Evolutionary conservation across 2,888 invertebrate genomes (phyloP).

Genomic region (Sinotaia quadrata): DNA sequence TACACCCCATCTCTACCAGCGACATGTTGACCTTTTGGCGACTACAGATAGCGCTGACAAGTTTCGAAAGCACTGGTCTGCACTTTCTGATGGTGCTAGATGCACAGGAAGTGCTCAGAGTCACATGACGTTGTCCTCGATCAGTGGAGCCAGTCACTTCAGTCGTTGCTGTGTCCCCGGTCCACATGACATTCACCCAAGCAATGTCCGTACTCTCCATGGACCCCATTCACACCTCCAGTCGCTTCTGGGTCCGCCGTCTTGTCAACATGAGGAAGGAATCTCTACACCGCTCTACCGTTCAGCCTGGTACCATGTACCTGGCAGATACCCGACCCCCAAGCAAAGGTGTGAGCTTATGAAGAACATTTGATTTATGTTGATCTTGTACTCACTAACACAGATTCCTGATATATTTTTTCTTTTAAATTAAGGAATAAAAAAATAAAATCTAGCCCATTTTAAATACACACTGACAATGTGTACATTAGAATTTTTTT

Average conservation of each 20-base stretch:
- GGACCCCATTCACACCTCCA: slow-evolving; percentile 60
- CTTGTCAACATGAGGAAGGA: slow-evolving; percentile 46
- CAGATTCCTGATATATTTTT: too few species aligned
- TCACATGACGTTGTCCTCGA: slow-evolving; percentile 10
- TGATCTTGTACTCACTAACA: too few species aligned
- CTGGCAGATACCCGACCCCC: slow-evolving; percentile 63
- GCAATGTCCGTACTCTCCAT: slow-evolving; percentile 50
- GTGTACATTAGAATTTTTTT: too few species aligned
- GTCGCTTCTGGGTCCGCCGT: slow-evolving; percentile 52
- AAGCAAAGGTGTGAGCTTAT: too few species aligned
- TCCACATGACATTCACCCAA: slow-evolving; percentile 49
- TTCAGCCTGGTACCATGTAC: slow-evolving; percentile 69
- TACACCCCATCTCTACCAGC: slow-evolving; percentile 14
- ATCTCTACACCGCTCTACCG: slow-evolving; percentile 50
- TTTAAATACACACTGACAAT: too few species aligned
- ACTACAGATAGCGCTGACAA: background rate
- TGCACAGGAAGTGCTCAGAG: slow-evolving; percentile 45
- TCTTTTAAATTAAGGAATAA: too few species aligned
- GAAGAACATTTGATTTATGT: too few species aligned
- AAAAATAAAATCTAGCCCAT: too few species aligned
- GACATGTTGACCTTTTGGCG: slow-evolving; percentile 1
- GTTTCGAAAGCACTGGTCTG: background rate
- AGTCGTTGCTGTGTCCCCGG: slow-evolving; percentile 50
- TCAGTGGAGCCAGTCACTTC: slow-evolving; percentile 40
- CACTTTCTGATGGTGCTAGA: background rate